These are phyloP conservation scores for Enteromius anoplus DNA, from an alignment of 2,797 vertebrate genomes.

Conservation along the genomic window DNA sequence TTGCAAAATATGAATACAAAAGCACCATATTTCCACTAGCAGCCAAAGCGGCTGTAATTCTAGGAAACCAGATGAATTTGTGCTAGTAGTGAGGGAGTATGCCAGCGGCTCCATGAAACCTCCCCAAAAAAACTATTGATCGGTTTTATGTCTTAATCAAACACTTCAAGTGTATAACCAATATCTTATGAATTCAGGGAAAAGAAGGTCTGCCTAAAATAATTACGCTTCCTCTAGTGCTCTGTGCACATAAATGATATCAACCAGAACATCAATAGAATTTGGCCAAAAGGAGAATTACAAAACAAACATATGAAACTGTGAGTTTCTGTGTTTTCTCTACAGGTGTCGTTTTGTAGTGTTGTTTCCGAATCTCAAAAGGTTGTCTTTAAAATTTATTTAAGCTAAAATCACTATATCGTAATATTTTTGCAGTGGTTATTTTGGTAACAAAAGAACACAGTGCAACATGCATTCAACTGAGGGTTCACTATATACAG, in stretches of 20 bases:
- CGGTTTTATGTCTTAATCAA: conserved; percentile 46
- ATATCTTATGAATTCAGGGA: background rate
- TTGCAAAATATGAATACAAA: conserved; percentile 49
- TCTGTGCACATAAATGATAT: background rate
- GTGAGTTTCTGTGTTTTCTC: background rate
- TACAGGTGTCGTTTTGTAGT: no score
- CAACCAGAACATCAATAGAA: background rate
- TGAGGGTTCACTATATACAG: background rate
- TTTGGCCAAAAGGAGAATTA: background rate
- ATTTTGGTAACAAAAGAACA: background rate
- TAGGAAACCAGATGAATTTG: conserved; percentile 29
- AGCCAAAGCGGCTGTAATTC: conserved; percentile 30
- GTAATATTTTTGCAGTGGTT: background rate
- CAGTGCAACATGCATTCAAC: background rate
- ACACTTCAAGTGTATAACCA: conserved; percentile 32
- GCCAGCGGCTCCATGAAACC: background rate
- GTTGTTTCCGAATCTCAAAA: background rate
- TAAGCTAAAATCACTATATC: background rate
- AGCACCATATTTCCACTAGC: conserved; percentile 13
- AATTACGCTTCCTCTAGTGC: background rate
- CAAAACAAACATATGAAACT: background rate
- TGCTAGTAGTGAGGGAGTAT: background rate
- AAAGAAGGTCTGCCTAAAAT: conserved; percentile 22
- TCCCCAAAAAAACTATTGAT: background rate
- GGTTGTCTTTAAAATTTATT: background rate